These are phyloP conservation scores for Halictus ligatus DNA, from an alignment of 2,888 invertebrate genomes.

Conservation along the genomic window DNA sequence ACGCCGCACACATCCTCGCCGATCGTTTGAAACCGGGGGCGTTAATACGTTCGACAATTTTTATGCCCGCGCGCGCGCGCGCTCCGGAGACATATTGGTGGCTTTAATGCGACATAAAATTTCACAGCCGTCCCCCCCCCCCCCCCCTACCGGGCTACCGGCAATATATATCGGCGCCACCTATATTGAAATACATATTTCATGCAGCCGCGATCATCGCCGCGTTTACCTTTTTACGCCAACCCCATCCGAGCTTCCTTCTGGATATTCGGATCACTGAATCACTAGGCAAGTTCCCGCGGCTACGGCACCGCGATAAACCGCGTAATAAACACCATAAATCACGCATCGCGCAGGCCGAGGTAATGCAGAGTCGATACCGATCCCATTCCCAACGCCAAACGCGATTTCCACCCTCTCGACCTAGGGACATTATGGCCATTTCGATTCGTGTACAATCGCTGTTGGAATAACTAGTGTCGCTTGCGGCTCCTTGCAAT, in stretches of 20 bases:
- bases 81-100: conserved; percentile 76
- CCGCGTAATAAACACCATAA: conserved; percentile 32
- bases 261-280: conserved; percentile 50
- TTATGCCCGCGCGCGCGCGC: conserved; percentile 68
- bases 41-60: conserved; percentile 80
- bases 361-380: conserved; percentile 2
- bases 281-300: conserved; percentile 42
- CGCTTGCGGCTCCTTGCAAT: no score
- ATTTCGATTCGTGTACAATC: not conserved
- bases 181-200: conserved; percentile 82
- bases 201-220: conserved; percentile 75
- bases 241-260: conserved; percentile 32
- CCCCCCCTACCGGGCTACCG: conserved; percentile 37
- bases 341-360: not conserved
- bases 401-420: not conserved
- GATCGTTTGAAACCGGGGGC: conserved; percentile 55
- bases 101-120: conserved; percentile 80
- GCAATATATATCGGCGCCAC: conserved; percentile 72
- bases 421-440: not conserved
- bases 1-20: not conserved
- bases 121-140: conserved; percentile 63
- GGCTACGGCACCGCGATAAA: conserved; percentile 35
- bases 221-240: conserved; percentile 61
- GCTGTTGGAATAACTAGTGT: no score
- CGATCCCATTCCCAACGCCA: not conserved